Percentiles rank a stretch among this genome's conserved stretches.
Evolutionary conservation across 1,140 invertebrate species (phyloP).

Genomic region (Oscheius sp.): DNA sequence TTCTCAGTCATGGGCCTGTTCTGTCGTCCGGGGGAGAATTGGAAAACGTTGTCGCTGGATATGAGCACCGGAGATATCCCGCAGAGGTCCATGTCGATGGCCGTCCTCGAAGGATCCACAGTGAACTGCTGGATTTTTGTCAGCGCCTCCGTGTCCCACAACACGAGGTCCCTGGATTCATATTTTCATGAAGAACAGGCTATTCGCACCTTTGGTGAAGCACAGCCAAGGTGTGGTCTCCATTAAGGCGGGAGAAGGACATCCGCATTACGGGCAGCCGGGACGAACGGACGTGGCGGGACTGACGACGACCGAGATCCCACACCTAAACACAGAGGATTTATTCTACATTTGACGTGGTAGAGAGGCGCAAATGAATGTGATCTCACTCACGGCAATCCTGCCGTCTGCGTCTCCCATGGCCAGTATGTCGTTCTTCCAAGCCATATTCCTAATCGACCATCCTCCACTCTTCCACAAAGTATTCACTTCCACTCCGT

Average conservation of each 20-base stretch:
- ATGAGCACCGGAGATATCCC: conserved; percentile 55
- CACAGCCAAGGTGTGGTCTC: conserved; percentile 55
- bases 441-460: conserved; percentile 52
- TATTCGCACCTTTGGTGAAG: conserved; percentile 27
- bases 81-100: conserved; percentile 55
- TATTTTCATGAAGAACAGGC: neutral
- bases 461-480: conserved; percentile 54
- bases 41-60: conserved; percentile 48
- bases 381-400: conserved; percentile 14
- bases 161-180: conserved; percentile 43
- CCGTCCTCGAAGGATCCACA: conserved; percentile 26
- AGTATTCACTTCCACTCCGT: conserved; percentile 60
- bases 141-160: conserved; percentile 55
- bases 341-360: neutral
- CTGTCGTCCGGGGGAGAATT: conserved; percentile 19
- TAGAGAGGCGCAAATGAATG: neutral
- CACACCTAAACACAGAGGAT: conserved; percentile 38
- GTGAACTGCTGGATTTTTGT: conserved; percentile 41
- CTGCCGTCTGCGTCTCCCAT: conserved; percentile 56
- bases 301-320: conserved; percentile 49
- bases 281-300: conserved; percentile 41
- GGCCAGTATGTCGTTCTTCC: conserved; percentile 60
- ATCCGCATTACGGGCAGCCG: conserved; percentile 31
- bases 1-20: conserved; percentile 33
- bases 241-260: conserved; percentile 51